Conservation (phyloP, 1,140 invertebrate genomes). For the Drosophila seguyi region DNA sequence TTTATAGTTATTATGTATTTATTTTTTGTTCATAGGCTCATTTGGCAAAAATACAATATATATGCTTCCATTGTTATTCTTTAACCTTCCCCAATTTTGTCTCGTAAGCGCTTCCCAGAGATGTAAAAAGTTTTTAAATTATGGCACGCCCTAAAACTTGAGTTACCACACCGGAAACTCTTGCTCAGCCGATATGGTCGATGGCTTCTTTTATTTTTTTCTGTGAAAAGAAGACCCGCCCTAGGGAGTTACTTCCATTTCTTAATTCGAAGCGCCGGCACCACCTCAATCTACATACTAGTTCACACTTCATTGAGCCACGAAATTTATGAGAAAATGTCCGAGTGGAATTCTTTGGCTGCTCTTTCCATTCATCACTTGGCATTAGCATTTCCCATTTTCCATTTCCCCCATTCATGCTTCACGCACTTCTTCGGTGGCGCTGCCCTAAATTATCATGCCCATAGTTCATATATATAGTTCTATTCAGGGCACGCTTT, state of each 20-base stretch:
- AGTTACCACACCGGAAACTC: conserved; percentile 51
- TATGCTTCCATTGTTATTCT: conserved; percentile 33
- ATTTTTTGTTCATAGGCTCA: conserved; percentile 28
- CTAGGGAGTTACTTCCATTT: conserved; percentile 20
- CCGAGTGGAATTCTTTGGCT: conserved; percentile 9
- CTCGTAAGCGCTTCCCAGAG: conserved; percentile 36
- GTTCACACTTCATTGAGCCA: conserved; percentile 69
- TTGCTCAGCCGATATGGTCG: conserved; percentile 46
- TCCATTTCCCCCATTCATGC: conserved; percentile 37
- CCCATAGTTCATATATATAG: conserved; percentile 28
- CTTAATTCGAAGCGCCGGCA: conserved; percentile 30
- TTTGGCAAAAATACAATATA: conserved; percentile 27
- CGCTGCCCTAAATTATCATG: conserved; percentile 58
- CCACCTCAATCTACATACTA: conserved; percentile 51
- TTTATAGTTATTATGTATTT: conserved; percentile 11
- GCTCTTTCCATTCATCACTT: conserved; percentile 39
- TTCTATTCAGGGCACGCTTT: conserved; percentile 70
- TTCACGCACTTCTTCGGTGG: conserved; percentile 44
- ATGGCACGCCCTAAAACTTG: conserved; percentile 59
- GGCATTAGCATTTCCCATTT: conserved; percentile 16
- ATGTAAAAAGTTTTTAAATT: conserved; percentile 30
- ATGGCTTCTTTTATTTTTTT: conserved; percentile 6
- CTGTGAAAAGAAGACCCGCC: conserved; percentile 25
- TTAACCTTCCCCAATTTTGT: conserved; percentile 40
- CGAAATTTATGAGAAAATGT: conserved; percentile 31